Evolutionary conservation across 2,113 vertebrate genomes (phyloP).

Genomic region (Zingel zingel): DNA sequence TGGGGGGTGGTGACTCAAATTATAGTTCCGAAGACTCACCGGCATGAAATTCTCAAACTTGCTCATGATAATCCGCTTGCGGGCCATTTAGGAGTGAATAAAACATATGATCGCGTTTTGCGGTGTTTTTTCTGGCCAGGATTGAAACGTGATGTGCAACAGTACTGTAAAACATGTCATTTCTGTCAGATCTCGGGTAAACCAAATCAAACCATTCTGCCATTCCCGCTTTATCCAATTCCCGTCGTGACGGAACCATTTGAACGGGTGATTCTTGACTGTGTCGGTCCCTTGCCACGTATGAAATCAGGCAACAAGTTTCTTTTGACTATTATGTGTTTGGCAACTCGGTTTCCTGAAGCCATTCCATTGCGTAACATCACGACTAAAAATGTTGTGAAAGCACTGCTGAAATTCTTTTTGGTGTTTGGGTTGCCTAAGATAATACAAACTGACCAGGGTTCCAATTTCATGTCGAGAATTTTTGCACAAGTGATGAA

Average conservation of each 20-base stretch:
- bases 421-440: neutral
- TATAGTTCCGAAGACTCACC: no score
- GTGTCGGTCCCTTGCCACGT: no score
- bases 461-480: neutral
- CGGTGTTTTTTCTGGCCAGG: neutral
- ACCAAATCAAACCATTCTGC: no score
- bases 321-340: neutral
- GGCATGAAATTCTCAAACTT: no score
- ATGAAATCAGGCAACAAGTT: neutral
- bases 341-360: neutral
- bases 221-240: no score
- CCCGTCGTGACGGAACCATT: no score
- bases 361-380: neutral
- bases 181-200: no score
- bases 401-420: neutral
- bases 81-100: neutral
- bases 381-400: neutral
- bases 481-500: neutral
- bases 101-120: neutral
- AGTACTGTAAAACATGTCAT: no score
- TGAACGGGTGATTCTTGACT: no score
- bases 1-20: no score
- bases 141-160: neutral
- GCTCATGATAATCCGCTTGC: accelerated
- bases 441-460: neutral